A percentile compares a stretch with the other conserved stretches of the same genome.
Conservation (phyloP, 2,888 invertebrate genomes). For the Sussaba pulchella region DNA sequence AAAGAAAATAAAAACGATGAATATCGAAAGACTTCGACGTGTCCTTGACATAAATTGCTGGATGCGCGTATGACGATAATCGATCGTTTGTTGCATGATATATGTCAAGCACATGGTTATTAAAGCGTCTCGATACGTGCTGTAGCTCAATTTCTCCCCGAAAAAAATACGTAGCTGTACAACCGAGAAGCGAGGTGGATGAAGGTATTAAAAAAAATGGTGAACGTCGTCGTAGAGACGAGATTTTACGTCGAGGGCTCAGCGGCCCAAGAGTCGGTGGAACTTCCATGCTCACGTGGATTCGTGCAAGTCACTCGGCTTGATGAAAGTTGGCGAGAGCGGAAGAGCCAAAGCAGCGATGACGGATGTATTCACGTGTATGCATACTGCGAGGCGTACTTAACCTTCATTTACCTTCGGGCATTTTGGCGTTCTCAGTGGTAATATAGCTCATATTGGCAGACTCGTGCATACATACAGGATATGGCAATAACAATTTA, state of each 20-base stretch:
- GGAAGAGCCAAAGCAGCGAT: slow-evolving; percentile 43
- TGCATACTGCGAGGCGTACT: neutral
- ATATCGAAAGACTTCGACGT: slow-evolving; percentile 8
- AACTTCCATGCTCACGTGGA: slow-evolving; percentile 23
- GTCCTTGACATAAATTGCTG: slow-evolving; percentile 28
- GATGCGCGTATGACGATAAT: slow-evolving; percentile 23
- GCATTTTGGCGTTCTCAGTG: slow-evolving; percentile 9
- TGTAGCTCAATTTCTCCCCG: slow-evolving; percentile 1
- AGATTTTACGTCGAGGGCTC: slow-evolving; percentile 5
- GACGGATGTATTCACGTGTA: slow-evolving; percentile 30
- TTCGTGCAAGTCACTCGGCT: slow-evolving; percentile 71
- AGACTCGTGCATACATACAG: neutral
- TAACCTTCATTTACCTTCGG: slow-evolving; percentile 46
- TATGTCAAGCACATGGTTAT: slow-evolving; percentile 13
- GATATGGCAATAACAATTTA: slow-evolving; percentile 7
- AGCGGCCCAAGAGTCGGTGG: neutral
- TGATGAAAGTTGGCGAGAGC: slow-evolving; percentile 67
- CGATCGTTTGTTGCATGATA: slow-evolving; percentile 7
- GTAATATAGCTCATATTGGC: neutral
- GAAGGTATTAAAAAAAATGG: neutral
- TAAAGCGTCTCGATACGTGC: slow-evolving; percentile 30
- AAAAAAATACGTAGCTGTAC: slow-evolving; percentile 7
- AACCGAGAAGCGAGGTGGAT: neutral
- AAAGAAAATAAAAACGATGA: slow-evolving; percentile 19
- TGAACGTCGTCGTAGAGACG: neutral